Evolutionary conservation across 37 sponge, comb jelly and placozoan species (phyloP), one percentile per base, ranked within the genome.

Genomic region (Spongia lamella): DNA sequence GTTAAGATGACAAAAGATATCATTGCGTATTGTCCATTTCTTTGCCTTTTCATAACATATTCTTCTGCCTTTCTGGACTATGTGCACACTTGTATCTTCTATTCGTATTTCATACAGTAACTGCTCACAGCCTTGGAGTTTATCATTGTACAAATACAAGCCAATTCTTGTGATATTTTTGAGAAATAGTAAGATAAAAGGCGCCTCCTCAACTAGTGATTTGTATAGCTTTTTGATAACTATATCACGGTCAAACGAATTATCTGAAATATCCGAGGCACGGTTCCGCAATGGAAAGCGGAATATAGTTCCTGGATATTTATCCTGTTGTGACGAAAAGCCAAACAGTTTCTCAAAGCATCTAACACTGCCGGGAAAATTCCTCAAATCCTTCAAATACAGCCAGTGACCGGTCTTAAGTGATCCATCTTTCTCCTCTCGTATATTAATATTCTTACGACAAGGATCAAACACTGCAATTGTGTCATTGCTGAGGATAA

Each of bases 201-300:
- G 78, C 16, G 77, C 86, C 24, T 84, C 84, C 15, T 70, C 53
- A 17, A 62, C 35, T 9, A 89, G 53, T 20, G 91, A 86, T 7
- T 20, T 37, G 55, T 59, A 90, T 20, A 85, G 78, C 9, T 62
- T 56, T 30, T 56, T 55, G 13, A 25, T 19, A 11, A 82, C 79
- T 55, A 68, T 69, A 6, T 83, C 79, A 35, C 60, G 33, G 27
- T 77, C 53, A 56, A 77, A 71, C 0, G 20, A 2, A 54, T 24
- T 59, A 16, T 34, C 38, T 21, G 78, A 61, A 21, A 87, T 87
- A 40, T 75, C 70, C 0, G 88, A 87, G 3, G n/a, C 21, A 53
- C 63, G 34, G 56, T 67, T 29, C 22, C 91, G 77, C 7, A 90
- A 58, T n/a, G 91, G 91, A 64, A 90, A 90, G 19, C 91, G 82